Evolutionary conservation across 1,140 invertebrate genomes (phyloP), one percentile per base, ranked within the genome.

Genomic region (Macrosteles quadrilineatus): DNA sequence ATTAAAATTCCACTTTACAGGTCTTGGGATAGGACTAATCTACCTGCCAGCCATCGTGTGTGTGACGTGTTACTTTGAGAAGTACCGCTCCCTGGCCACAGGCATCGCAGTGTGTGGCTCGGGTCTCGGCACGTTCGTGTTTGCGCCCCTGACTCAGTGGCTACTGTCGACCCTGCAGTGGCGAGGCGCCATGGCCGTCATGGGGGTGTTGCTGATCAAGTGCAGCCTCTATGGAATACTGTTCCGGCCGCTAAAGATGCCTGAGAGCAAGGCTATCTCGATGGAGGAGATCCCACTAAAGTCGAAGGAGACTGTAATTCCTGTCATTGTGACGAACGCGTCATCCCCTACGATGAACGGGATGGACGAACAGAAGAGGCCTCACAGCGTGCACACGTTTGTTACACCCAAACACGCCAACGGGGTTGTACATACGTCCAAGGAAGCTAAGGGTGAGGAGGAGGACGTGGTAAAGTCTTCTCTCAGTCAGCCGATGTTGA

Each of bases 101-200:
- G 91, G 92, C 1, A 96, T 99, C 27, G 96, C 96, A 0, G 95
- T 98, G 0, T 97, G 95, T 76, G 96, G 96, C 1, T 96, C 95
- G 3, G 94, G 94, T 2, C 84, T 96, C 17, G 94, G 94, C 19
- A 95, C 92, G 17, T 91, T 95, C 77, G 78, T 94, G 1, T 91
- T 95, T 76, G 90, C 93, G 0, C 92, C 93, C 0, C 80, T 94
- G 1, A 89, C 88, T n/a, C 84, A 88, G 70, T 79, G 78, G 50
- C 80, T 95, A 9, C 85, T 94, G 14, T 47, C 67, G 11, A 73
- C 77, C 0, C 77, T 75, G 21, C 91, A 86, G 63, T 93, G 91
- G 90, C 82, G 88, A 63, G 88, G 87, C 1, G 84, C 93, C 0
- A 64, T 70, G 9, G 14, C 57, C 6, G 9, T 21, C 25, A 4